Conservation (phyloP, 1,140 invertebrate genomes). For the Ips typographus region DNA sequence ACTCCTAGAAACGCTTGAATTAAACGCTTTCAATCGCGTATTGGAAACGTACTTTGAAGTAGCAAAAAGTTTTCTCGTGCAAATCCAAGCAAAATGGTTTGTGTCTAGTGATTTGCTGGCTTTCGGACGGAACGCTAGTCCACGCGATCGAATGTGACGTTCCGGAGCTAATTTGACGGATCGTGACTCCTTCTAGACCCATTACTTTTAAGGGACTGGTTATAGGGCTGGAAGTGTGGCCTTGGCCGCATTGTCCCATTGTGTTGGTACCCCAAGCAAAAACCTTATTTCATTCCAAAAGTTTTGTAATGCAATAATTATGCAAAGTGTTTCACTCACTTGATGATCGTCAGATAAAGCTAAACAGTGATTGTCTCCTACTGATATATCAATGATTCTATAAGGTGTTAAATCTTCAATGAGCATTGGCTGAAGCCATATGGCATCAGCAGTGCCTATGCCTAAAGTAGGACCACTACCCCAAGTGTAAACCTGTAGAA, state of each 20-base stretch:
- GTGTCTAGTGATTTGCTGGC: conserved; percentile 59
- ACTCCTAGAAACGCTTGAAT: conserved; percentile 53
- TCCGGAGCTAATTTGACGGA: conserved; percentile 65
- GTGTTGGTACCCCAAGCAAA: conserved; percentile 70
- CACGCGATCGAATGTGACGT: conserved; percentile 69
- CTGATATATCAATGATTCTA: conserved; percentile 55
- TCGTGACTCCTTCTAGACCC: conserved; percentile 61
- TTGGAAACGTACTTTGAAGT: conserved; percentile 21
- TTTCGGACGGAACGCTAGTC: conserved; percentile 63
- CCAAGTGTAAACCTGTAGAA: conserved; percentile 63
- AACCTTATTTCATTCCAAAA: conserved; percentile 38
- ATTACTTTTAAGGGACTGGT: conserved; percentile 63
- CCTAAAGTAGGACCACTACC: conserved; percentile 64
- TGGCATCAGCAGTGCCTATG: conserved; percentile 59
- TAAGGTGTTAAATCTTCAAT: conserved; percentile 51
- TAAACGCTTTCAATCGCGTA: background rate
- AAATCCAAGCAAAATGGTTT: conserved; percentile 66
- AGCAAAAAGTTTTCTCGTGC: conserved; percentile 62
- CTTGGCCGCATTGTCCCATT: conserved; percentile 71
- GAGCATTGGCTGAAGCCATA: conserved; percentile 55
- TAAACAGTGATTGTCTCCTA: conserved; percentile 64
- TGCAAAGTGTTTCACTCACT: conserved; percentile 2
- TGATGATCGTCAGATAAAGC: conserved; percentile 60
- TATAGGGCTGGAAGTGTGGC: conserved; percentile 65
- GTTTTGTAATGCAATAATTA: background rate